A percentile compares a stretch with the other conserved stretches of the same genome.
These are phyloP conservation scores for Xestia c-nigrum DNA, from an alignment of 2,888 invertebrate genomes.

Conservation along the genomic window DNA sequence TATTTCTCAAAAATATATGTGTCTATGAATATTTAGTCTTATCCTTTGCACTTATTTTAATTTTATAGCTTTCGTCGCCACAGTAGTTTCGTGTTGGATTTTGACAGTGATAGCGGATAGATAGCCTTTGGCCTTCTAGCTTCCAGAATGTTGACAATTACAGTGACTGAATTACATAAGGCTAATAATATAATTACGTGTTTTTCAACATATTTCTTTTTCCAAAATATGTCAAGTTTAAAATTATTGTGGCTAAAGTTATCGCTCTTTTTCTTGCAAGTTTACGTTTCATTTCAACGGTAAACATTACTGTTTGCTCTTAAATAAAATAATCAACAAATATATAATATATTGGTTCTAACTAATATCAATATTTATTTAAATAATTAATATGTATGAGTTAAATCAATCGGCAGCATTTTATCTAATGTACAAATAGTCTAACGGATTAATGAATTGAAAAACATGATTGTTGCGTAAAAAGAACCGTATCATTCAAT, in stretches of 20 bases:
- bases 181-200: neutral
- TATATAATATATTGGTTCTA: neutral
- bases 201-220: neutral
- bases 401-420: neutral
- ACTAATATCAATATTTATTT: neutral
- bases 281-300: slow-evolving; percentile 10
- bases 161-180: slow-evolving; percentile 18
- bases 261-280: neutral
- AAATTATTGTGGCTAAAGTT: neutral
- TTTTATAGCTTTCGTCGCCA: slow-evolving; percentile 16
- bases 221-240: neutral
- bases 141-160: slow-evolving; percentile 34
- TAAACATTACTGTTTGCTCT: neutral
- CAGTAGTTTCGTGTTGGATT: slow-evolving; percentile 40
- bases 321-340: neutral
- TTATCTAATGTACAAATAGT: neutral
- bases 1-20: slow-evolving; percentile 48
- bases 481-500: slow-evolving; percentile 14
- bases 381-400: neutral
- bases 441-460: neutral
- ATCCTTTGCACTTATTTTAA: slow-evolving; percentile 38
- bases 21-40: slow-evolving; percentile 45
- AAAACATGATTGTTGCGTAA: slow-evolving; percentile 5
- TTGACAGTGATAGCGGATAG: slow-evolving; percentile 27
- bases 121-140: neutral